Percentiles rank a stretch among this genome's conserved stretches.
phyloP scores from a whole-genome alignment of 2,797 vertebrate genomes.

The Bucorvus abyssinicus region DNA sequence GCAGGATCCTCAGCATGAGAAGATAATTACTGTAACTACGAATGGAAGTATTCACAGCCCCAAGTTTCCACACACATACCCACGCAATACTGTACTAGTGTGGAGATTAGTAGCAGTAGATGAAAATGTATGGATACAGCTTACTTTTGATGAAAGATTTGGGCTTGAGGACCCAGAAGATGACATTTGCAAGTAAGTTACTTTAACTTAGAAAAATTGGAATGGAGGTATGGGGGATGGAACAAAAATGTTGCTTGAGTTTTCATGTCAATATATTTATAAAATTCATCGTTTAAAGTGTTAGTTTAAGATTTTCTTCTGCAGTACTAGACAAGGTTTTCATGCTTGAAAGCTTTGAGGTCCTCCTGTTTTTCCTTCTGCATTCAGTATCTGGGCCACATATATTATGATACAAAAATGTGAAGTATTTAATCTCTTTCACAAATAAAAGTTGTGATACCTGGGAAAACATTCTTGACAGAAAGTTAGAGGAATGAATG shows the following conservation, averaged over 20 bases:
- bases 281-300: not conserved
- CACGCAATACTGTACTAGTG: conserved; percentile 85
- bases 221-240: not conserved
- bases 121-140: conserved; percentile 89
- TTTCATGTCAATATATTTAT: not conserved
- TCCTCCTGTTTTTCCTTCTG: not conserved
- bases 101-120: conserved; percentile 89
- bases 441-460: not conserved
- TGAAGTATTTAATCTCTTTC: not conserved
- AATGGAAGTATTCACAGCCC: conserved; percentile 94
- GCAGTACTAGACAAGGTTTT: not conserved
- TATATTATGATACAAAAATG: not conserved
- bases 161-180: conserved; percentile 97
- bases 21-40: conserved; percentile 87
- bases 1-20: conserved; percentile 93
- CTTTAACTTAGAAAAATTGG: not conserved
- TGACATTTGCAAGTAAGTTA: conserved; percentile 96
- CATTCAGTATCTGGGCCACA: not conserved
- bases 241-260: not conserved
- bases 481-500: not conserved
- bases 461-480: not conserved
- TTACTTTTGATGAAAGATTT: conserved; percentile 93
- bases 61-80: conserved; percentile 90
- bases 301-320: not conserved
- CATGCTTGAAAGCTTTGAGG: not conserved